These are phyloP conservation scores for Callimico goeldii DNA, from an alignment of 2,797 vertebrate species.

Conservation along the genomic window DNA sequence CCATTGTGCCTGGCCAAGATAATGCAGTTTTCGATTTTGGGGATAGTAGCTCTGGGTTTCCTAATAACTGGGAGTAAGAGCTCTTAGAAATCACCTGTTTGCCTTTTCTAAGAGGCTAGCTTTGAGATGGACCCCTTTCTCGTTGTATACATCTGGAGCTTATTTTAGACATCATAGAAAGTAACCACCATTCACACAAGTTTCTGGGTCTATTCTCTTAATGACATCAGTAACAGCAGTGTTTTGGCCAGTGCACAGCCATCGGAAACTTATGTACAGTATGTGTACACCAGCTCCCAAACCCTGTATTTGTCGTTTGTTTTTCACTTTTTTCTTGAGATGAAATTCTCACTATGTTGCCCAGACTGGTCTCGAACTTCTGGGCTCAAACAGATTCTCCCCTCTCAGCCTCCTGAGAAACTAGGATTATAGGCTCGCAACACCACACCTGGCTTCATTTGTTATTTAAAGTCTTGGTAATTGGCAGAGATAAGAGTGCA, in stretches of 20 bases:
- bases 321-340: background rate
- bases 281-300: background rate
- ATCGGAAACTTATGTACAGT: background rate
- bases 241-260: background rate
- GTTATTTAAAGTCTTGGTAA: background rate
- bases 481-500: background rate
- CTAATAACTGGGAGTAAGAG: background rate
- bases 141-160: background rate
- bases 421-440: background rate
- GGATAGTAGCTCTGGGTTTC: background rate
- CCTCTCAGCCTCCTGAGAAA: background rate
- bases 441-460: background rate
- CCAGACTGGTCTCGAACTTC: background rate
- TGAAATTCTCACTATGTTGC: background rate
- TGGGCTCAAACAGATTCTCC: too few relatives aligned
- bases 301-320: background rate
- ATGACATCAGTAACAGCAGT: background rate
- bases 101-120: background rate
- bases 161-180: background rate
- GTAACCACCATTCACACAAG: background rate
- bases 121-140: background rate
- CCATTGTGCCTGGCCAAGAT: background rate
- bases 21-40: background rate
- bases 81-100: background rate
- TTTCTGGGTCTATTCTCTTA: background rate